Base-by-base conservation (phyloP, 2,797 vertebrate genomes). In the Anisognathus igniventris region DNA sequence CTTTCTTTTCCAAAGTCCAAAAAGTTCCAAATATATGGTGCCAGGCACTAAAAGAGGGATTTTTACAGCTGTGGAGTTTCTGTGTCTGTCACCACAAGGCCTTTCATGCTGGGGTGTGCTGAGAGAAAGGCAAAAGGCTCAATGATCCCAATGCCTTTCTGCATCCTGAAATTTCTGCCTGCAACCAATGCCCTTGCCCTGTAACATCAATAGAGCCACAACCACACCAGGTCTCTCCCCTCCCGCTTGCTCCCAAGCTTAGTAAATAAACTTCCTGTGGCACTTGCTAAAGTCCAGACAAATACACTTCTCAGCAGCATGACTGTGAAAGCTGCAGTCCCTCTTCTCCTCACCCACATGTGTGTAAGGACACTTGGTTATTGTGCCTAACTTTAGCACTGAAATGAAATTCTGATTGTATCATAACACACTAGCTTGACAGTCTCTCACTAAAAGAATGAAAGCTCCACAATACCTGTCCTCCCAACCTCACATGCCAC, bases 391-490 rank as follows among this genome's bases (percentile, higher is more conserved):
- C 50, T 61, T 33, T 39, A 72, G 73, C 66, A 58, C 23, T 14
- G 39, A 74, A 67, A 83, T 58, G 14, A 65, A 92, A 83, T 77
- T 81, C 40, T 76, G 64, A 62, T 91, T 80, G 78, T 90, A 82
- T 79, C 33, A 3, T 50, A 23, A 21, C 50, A 35, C 27, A 16
- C 20, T 33, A n/a, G 39, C 48, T 78, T 78, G 44, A 66, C 47
- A 44, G 19, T 54, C 31, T 79, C 53, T 66, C 35, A 13, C n/a
- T 68, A 13, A 35, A 71, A 80, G 11, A 74, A 76, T 56, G 0
- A 67, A 92, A 92, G 10, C 58, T 89, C 33, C 40, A 56, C 44
- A 35, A n/a, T 62, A 66, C 37, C 48, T 83, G 44, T 70, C 71
- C 42, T 86, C 44, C 37, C 53, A 58, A 19, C 24, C 77, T 53